These are phyloP conservation scores for Heliothis peltigera DNA, from an alignment of 2,888 invertebrate genomes.

Conservation along the genomic window DNA sequence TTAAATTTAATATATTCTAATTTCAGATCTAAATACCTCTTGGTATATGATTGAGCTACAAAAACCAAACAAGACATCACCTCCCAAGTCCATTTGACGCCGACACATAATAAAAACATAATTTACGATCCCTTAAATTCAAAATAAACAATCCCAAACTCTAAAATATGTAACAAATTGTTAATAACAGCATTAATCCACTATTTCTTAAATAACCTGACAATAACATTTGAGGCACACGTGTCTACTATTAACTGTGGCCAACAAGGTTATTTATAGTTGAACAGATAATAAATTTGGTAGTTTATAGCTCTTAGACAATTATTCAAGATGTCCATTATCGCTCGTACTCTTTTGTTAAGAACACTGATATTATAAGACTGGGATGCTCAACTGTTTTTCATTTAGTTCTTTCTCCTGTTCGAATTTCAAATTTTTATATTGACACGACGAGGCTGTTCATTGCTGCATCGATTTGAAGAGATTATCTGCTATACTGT, in stretches of 20 bases:
- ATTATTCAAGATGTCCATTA: constrained; percentile 65
- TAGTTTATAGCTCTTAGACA: constrained; percentile 62
- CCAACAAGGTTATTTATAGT: constrained; percentile 76
- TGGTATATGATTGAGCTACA: constrained; percentile 14
- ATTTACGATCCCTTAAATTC: constrained; percentile 65
- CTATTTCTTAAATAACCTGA: constrained; percentile 81
- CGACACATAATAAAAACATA: constrained; percentile 65
- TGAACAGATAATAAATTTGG: constrained; percentile 62
- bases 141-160: constrained; percentile 73
- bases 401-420: background rate
- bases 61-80: constrained; percentile 49
- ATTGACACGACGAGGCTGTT: too few relatives aligned
- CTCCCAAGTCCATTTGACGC: constrained; percentile 51
- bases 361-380: background rate
- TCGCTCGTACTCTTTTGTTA: constrained; percentile 63
- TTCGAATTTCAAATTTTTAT: too few relatives aligned
- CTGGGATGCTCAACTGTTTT: constrained; percentile 17
- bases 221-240: constrained; percentile 79
- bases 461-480: too few relatives aligned
- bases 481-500: too few relatives aligned
- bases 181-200: constrained; percentile 80
- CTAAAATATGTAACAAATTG: constrained; percentile 78
- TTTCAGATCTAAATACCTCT: background rate
- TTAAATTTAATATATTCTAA: too few relatives aligned
- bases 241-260: constrained; percentile 74